These are phyloP conservation scores for Synergus gifuensis DNA, from an alignment of 2,888 invertebrate genomes.

Conservation along the genomic window DNA sequence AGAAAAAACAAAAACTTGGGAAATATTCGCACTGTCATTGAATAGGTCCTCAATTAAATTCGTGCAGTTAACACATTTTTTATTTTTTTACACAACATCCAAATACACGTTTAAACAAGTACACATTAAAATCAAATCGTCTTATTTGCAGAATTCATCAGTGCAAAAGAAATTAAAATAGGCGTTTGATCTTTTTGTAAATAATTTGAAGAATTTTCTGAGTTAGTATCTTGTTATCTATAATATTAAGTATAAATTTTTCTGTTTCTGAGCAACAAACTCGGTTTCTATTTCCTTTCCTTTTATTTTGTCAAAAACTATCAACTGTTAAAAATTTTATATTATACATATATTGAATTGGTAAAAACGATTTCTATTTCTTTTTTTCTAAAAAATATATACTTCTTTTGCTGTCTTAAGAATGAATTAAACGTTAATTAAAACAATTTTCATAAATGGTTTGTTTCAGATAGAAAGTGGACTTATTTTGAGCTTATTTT, in stretches of 20 bases:
- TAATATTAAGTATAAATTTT: background rate
- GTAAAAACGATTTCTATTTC: background rate
- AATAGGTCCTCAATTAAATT: background rate
- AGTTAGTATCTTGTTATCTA: background rate
- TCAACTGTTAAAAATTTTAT: background rate
- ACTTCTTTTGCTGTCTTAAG: background rate
- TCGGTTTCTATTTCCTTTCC: background rate
- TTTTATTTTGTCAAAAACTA: background rate
- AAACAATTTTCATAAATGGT: too few species aligned
- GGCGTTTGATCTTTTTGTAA: background rate
- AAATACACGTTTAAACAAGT: background rate
- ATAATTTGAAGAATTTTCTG: background rate
- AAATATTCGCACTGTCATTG: background rate
- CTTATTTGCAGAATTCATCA: background rate
- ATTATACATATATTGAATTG: background rate
- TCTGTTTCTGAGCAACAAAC: background rate
- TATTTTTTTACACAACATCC: background rate
- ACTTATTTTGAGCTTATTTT: background rate
- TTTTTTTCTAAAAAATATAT: background rate
- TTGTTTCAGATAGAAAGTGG: background rate
- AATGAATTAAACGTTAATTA: too few species aligned
- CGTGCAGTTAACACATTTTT: background rate
- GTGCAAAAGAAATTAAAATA: background rate
- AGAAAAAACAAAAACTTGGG: conserved; percentile 20
- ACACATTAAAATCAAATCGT: background rate